Percentiles rank a stretch among this genome's conserved stretches.
Evolutionary conservation across 2,797 vertebrate genomes (phyloP).

Genomic region (Anisognathus igniventris): DNA sequence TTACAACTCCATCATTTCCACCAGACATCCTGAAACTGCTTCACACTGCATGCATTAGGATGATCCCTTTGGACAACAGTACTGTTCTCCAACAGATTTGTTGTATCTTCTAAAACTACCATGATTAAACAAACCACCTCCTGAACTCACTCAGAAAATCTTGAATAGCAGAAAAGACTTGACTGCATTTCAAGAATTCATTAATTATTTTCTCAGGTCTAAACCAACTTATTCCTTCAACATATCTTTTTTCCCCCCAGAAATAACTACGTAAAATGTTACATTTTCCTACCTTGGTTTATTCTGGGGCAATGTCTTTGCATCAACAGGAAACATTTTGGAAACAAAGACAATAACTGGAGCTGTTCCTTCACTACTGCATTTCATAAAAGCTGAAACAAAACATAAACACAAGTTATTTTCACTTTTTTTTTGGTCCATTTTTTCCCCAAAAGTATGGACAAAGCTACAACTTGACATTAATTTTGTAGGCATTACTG

Average conservation of each 20-base stretch:
- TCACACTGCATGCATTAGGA: not conserved
- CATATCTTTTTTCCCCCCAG: accelerated
- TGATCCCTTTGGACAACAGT: not conserved
- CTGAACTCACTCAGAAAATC: not conserved
- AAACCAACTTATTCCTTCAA: not conserved
- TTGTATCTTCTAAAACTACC: not conserved
- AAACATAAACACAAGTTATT: conserved; percentile 17
- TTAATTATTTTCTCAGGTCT: not conserved
- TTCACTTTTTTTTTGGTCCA: not conserved
- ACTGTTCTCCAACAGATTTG: not conserved
- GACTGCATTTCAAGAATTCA: not conserved
- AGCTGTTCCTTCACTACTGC: conserved; percentile 79
- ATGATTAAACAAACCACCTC: not conserved
- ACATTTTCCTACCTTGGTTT: conserved; percentile 84
- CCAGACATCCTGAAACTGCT: not conserved
- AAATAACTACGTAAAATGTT: not conserved
- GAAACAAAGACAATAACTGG: conserved; percentile 94
- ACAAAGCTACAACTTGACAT: not conserved
- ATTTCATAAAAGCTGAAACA: conserved; percentile 86
- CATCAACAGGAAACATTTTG: conserved; percentile 94
- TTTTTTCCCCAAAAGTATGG: not conserved
- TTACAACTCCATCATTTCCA: not conserved
- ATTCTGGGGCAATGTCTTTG: conserved; percentile 85
- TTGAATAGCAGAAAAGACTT: not conserved
- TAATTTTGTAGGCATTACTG: not conserved